Conservation (phyloP, 2,797 vertebrate species). For the Thalassophryne amazonica region DNA sequence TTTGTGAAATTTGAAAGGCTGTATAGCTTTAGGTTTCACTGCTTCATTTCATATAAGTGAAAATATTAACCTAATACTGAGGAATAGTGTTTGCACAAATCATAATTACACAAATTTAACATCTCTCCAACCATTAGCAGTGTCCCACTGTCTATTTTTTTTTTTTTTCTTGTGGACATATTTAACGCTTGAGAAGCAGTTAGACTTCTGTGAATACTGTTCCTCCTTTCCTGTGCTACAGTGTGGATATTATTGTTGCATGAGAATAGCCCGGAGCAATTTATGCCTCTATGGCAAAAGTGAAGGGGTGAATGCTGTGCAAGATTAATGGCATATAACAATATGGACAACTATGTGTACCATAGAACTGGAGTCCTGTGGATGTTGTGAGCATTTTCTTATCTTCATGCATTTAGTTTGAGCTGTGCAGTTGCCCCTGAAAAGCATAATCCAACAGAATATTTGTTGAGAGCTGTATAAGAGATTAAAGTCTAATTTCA, state of each 20-base stretch:
- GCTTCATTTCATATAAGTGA: slow-evolving; percentile 44
- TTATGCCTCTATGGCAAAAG: slow-evolving; percentile 68
- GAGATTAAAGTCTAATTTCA: too few relatives aligned
- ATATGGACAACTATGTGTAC: slow-evolving; percentile 59
- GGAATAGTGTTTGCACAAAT: slow-evolving; percentile 33
- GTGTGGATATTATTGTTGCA: slow-evolving; percentile 52
- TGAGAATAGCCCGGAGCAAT: slow-evolving; percentile 64
- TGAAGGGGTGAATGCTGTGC: slow-evolving; percentile 36
- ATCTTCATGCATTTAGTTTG: slow-evolving; percentile 22
- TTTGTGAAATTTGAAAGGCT: too few relatives aligned
- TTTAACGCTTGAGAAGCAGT: slow-evolving; percentile 16
- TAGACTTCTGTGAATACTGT: slow-evolving; percentile 19
- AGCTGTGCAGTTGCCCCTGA: slow-evolving; percentile 19
- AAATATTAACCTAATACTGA: slow-evolving; percentile 53
- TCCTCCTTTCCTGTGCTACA: slow-evolving; percentile 28
- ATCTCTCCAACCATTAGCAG: slow-evolving; percentile 21
- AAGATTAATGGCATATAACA: slow-evolving; percentile 77
- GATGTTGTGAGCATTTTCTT: slow-evolving; percentile 1
- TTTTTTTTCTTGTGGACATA: background rate
- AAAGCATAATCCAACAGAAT: slow-evolving; percentile 28
- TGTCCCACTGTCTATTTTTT: slow-evolving; percentile 7
- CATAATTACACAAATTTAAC: slow-evolving; percentile 36
- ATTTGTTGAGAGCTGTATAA: slow-evolving; percentile 29
- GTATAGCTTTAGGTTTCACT: too few relatives aligned
- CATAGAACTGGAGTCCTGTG: slow-evolving; percentile 28